A percentile compares a stretch with the other conserved stretches of the same genome.
phyloP scores from a whole-genome alignment of 2,797 vertebrate species.

The Pristis pectinata region DNA sequence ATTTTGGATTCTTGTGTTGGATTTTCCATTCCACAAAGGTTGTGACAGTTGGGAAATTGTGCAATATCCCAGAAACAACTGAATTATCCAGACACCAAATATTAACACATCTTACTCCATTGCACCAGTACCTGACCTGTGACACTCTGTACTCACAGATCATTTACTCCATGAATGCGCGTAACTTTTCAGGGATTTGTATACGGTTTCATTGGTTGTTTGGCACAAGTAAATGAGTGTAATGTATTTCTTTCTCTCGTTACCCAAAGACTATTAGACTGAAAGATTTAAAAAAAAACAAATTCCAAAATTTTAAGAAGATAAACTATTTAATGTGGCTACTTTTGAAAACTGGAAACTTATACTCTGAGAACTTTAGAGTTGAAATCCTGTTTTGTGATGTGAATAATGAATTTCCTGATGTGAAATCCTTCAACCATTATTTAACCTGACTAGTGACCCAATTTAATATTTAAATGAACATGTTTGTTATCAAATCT shows the following conservation, averaged over 20 bases:
- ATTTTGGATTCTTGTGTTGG: neutral
- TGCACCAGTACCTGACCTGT: neutral
- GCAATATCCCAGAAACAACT: neutral
- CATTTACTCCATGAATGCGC: neutral
- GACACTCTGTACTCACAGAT: neutral
- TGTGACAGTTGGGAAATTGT: neutral
- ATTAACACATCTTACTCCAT: neutral
- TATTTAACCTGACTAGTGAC: neutral
- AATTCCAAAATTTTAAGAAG: neutral
- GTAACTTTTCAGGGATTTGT: neutral
- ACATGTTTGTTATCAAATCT: neutral
- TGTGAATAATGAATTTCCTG: neutral
- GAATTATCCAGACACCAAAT: slow-evolving; percentile 23
- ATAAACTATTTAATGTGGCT: neutral
- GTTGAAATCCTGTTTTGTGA: neutral
- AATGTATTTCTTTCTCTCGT: neutral
- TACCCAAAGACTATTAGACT: too few species aligned
- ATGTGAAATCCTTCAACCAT: neutral
- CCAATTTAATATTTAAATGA: neutral
- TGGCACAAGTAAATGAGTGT: neutral
- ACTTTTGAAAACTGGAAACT: neutral
- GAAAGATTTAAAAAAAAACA: too few species aligned
- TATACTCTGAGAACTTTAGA: neutral
- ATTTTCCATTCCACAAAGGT: neutral
- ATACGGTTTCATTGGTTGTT: neutral